Base-by-base conservation (phyloP, 2,797 vertebrate genomes). In the Siniperca obscura region DNA sequence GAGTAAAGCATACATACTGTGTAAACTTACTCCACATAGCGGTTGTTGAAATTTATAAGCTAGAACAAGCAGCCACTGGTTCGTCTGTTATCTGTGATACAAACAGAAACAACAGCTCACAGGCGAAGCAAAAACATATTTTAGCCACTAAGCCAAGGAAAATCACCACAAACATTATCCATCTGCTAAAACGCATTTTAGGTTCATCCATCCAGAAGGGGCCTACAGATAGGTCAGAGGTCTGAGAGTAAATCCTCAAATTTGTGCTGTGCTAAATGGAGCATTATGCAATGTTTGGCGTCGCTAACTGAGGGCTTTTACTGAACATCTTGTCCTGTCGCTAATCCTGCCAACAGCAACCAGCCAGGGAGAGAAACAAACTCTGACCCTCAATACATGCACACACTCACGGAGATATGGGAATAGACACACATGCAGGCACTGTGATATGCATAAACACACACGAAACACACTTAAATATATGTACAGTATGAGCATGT, bases 281-380 rank as follows among this genome's bases (percentile, higher is more conserved):
- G 90, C 91, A 93, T 95, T 93, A 94, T 93, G 93, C 92, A 93
- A 91, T 87, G 89, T 90, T 93, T 95, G 95, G 93, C 91, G 76
- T 85, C 10, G 82, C 87, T 81, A 91, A 92, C 90, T 85, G 85
- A 82, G 80, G 88, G 92, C 86, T 90, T 94, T 94, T 90, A 90
- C 85, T 89, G 91, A 94, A 95, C 93, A 95, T 95, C 91, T 95
- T 95, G 94, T 95, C 92, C 92, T 83, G 87, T 89, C 50, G 81
- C 86, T 94, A 94, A 95, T 94, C 94, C 92, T 93, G 94, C 94
- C 95, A 95, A 92, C 78, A 94, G 86, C 86, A 79, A 92, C 81
- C 84, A 92, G 91, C 92, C 90, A 90, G 91, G 90, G 89, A 93
- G 78, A 86, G 85, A 93, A 92, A 90, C 86, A 87, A 87, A 91